Conservation (phyloP, 2,113 vertebrate genomes). For the Pachyramphus minor region DNA sequence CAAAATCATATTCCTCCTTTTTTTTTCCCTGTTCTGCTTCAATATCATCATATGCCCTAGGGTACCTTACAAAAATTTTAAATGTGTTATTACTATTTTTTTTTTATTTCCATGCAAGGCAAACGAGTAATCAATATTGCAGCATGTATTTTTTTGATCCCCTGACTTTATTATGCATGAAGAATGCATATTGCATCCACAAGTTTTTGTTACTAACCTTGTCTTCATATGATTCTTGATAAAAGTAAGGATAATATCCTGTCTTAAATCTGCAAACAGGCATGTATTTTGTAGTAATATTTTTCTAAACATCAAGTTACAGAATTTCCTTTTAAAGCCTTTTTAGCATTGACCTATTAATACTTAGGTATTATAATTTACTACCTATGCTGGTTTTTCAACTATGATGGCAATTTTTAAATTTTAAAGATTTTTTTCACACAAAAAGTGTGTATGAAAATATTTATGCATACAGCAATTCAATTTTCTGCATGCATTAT, state of each 20-base stretch:
- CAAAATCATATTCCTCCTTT: not conserved
- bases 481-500: not conserved
- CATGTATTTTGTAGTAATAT: not conserved
- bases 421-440: not conserved
- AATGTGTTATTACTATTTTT: not conserved
- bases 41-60: not conserved
- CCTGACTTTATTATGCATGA: not conserved
- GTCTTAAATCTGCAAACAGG: not conserved
- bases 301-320: not conserved
- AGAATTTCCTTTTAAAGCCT: not conserved
- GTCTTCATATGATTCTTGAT: not conserved
- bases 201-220: slow-evolving; percentile 16
- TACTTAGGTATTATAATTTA: too few relatives aligned
- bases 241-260: slow-evolving; percentile 24
- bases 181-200: not conserved
- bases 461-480: not conserved
- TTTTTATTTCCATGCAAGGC: not conserved
- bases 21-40: not conserved
- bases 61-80: not conserved
- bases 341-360: not conserved
- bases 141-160: not conserved
- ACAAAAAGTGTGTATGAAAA: not conserved
- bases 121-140: not conserved
- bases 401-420: not conserved
- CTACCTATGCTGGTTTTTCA: not conserved